Evolutionary conservation across 2,797 vertebrate genomes (phyloP), one percentile per base, ranked within the genome.

Genomic region (Allenopithecus nigroviridis): DNA sequence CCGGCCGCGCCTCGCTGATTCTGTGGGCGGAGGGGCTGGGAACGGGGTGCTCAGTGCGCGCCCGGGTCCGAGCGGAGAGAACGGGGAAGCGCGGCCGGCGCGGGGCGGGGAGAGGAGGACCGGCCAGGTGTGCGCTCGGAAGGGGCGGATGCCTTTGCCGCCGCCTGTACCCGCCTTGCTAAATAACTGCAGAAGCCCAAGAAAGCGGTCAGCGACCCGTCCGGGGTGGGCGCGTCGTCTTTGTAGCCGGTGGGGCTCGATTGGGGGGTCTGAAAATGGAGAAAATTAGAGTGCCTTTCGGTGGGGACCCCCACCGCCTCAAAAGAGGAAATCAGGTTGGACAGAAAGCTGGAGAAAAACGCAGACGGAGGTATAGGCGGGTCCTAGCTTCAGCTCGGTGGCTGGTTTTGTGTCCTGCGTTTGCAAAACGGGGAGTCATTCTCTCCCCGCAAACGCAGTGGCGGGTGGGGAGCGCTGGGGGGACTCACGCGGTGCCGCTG

Each of bases 171-270:
- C 36, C 17, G 61, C 61, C 61, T 17, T 16, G 16, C 6, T 33
- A 4, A 64, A 2, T 8, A n/a, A 33, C 30, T 8, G 6, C n/a
- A 26, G 79, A 26, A 36, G 22, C 41, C 30, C 36, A 5, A 19
- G 59, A 89, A 59, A 13, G 30, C 5, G 9, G 10, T 59, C 0
- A 28, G 84, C 17, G 17, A 39, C 55, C 76, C 8, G 5, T 28
- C 39, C 8, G 2, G 83, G 41, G 46, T 5, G 55, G 4, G 64
- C 2, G 46, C 64, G 5, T 30, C 10, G 76, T 30, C 30, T 81
- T 4, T 5, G n/a, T 12, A 28, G n/a, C 74, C 13, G 0, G 22
- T 2, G 80, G 64, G 50, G 12, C n/a, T 9, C 22, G 14, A 4
- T 10, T 21, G 78, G 10, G 68, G 41, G 41, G 2, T 16, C 50